Base-by-base conservation (phyloP, 2,888 invertebrate genomes). In the Thalpophila matura region DNA sequence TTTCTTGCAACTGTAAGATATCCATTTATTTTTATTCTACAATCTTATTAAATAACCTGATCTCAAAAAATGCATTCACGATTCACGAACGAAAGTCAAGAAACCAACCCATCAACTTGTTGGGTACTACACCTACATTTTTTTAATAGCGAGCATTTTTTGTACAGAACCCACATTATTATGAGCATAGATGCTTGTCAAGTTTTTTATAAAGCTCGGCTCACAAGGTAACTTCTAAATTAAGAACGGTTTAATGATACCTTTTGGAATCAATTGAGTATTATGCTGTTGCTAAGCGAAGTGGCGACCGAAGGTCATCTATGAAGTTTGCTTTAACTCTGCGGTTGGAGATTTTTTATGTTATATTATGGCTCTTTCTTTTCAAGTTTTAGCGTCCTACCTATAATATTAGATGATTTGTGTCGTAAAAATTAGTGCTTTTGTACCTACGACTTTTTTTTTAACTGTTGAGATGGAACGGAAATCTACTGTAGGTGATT, bases 141-240 rank as follows among this genome's bases (percentile, higher is more conserved):
- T 70, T 70, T 60, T 38, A 29, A 60, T 43, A 61, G 26, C 20
- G 46, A 74, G 46, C 55, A 38, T 69, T 70, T 77, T 76, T 67
- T 67, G 66, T 75, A 73, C 81, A 56, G 84, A 86, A 85, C 85
- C 82, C 82, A 60, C 62, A 59, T 71, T 79, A 62, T 75, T 80
- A 74, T 66, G 68, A 74, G 64, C 72, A 77, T 78, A 76, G 81
- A 79, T 79, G 81, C 82, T 83, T 82, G 76, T 78, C 83, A 76
- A 70, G 76, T 70, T 74, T 80, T 79, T 81, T 80, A 76, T 73
- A 69, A 82, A 83, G 77, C 83, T 74, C 74, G 69, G 77, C 82
- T 78, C 76, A 80, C 86, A 83, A 85, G 85, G 86, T 83, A 85
- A 84, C 80, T 85, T 86, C 85, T 86, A 86, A 86, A 86, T 86